A percentile compares a stretch with the other conserved stretches of the same genome.
Evolutionary conservation across 1,140 invertebrate species (phyloP).

Genomic region (Pogonognathellus flavescens): DNA sequence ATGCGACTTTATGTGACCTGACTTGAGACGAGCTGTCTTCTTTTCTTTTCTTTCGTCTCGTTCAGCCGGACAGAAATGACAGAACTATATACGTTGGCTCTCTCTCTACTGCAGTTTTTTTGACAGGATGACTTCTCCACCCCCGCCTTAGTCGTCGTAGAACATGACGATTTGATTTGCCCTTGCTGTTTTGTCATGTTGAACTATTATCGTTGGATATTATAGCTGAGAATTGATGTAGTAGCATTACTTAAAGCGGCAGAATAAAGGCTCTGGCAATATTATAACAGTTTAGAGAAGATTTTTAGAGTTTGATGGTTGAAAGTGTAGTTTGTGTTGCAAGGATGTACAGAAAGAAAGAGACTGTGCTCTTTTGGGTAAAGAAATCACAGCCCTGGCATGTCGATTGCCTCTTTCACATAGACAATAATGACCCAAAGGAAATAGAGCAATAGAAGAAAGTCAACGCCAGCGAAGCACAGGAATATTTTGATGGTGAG

Average conservation of each 20-base stretch:
- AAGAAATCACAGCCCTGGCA: conserved; percentile 53
- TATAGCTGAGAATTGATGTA: too few species aligned
- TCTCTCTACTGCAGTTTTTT: neutral
- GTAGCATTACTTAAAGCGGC: too few species aligned
- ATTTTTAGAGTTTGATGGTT: neutral
- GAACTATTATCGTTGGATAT: too few species aligned
- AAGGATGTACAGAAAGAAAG: neutral
- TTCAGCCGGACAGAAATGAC: conserved; percentile 11
- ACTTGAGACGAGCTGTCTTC: conserved; percentile 9
- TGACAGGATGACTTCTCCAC: neutral
- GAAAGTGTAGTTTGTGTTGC: neutral
- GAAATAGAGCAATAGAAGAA: conserved; percentile 66
- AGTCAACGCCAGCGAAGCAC: conserved; percentile 63
- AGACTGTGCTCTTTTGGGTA: too few species aligned
- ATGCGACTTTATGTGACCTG: neutral
- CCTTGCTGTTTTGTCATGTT: too few species aligned
- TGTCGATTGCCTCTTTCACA: conserved; percentile 55
- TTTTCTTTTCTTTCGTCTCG: neutral
- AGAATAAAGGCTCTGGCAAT: neutral
- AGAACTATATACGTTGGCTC: neutral
- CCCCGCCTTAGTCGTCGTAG: conserved; percentile 6
- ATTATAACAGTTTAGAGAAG: neutral
- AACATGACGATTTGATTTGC: too few species aligned
- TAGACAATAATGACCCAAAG: conserved; percentile 67
- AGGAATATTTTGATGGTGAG: conserved; percentile 65